Evolutionary conservation across 1,140 invertebrate genomes (phyloP).

Genomic region (Bombus ignitus): DNA sequence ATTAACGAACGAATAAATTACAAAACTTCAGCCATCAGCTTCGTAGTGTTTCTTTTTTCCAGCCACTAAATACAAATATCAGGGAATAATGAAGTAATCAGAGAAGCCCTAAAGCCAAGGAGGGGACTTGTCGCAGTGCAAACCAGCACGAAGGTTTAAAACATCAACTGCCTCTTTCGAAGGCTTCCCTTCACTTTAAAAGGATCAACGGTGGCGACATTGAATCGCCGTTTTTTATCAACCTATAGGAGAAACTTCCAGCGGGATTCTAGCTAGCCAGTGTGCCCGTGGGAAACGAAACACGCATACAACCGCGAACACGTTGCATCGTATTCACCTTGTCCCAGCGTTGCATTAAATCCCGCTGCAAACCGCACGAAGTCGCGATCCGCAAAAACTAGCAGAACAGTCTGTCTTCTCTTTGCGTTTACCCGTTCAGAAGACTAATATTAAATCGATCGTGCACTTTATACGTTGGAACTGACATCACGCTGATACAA

Average conservation of each 20-base stretch:
- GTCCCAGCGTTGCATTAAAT: neutral
- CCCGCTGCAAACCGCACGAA: neutral
- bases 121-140: neutral
- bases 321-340: slow-evolving; percentile 19
- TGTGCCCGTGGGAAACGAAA: slow-evolving; percentile 39
- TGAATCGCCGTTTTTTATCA: slow-evolving; percentile 23
- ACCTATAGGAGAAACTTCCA: neutral
- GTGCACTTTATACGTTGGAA: neutral
- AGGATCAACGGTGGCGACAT: slow-evolving; percentile 34
- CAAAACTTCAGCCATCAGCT: no score
- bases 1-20: neutral
- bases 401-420: slow-evolving; percentile 7
- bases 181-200: slow-evolving; percentile 49
- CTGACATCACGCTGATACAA: neutral
- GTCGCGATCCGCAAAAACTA: slow-evolving; percentile 21
- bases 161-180: slow-evolving; percentile 29
- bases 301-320: neutral
- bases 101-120: slow-evolving; percentile 27
- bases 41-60: no score
- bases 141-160: slow-evolving; percentile 31
- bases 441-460: slow-evolving; percentile 14
- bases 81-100: slow-evolving; percentile 37
- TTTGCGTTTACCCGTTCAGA: neutral
- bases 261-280: neutral
- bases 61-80: slow-evolving; percentile 1